phyloP scores from a whole-genome alignment of 2,113 vertebrate species.

The Hypanus sabinus region DNA sequence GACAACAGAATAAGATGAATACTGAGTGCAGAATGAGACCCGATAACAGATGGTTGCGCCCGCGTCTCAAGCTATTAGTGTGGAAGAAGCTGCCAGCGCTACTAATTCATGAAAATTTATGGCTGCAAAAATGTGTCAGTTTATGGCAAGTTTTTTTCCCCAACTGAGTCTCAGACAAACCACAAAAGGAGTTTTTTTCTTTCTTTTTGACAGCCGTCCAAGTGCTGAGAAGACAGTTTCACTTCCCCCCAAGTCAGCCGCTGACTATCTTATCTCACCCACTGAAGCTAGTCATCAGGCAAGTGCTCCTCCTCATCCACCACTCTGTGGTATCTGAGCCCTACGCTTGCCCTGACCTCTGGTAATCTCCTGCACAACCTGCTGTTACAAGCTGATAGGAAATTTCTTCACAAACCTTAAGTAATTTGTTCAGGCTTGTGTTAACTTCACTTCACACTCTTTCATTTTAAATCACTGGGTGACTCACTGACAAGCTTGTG shows the following conservation, averaged over 20 bases:
- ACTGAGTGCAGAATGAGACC: constrained; percentile 53
- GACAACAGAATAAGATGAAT: constrained; percentile 56
- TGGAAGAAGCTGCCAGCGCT: constrained; percentile 57
- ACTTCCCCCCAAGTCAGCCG: constrained; percentile 48
- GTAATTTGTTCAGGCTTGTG: constrained; percentile 16
- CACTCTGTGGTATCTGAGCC: constrained; percentile 31
- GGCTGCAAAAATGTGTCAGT: constrained; percentile 69
- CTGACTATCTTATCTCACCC: constrained; percentile 47
- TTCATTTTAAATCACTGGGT: background rate
- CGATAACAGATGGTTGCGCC: constrained; percentile 53
- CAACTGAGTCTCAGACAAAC: background rate
- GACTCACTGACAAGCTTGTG: background rate
- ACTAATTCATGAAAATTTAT: constrained; percentile 79
- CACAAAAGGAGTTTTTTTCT: constrained; percentile 44
- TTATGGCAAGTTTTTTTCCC: constrained; percentile 62
- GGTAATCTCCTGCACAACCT: constrained; percentile 42
- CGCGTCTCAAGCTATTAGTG: constrained; percentile 58
- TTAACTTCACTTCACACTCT: background rate
- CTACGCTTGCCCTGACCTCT: constrained; percentile 40
- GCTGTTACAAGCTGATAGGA: constrained; percentile 39
- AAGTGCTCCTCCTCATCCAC: background rate
- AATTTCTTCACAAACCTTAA: constrained; percentile 41
- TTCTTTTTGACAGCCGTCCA: constrained; percentile 56
- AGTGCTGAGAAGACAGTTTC: constrained; percentile 53
- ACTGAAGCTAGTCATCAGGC: constrained; percentile 44